phyloP scores from a whole-genome alignment of 2,888 invertebrate genomes.

The Cryptus viduatorius region DNA sequence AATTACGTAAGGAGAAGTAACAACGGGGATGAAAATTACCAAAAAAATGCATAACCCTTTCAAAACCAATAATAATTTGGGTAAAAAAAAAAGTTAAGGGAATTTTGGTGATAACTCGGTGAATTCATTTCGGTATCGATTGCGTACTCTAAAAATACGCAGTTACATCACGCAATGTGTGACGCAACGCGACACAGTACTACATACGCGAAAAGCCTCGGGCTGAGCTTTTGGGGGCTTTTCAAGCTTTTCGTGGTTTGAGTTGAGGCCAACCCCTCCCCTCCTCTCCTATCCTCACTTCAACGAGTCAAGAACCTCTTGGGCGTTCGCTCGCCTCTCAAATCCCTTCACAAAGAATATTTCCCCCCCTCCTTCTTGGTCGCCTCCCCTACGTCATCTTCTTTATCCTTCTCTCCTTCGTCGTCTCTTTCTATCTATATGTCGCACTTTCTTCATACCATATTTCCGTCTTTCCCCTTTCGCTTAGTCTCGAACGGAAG shows the following conservation, averaged over 20 bases:
- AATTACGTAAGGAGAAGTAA: neutral
- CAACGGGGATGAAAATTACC: neutral
- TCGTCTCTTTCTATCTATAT: conserved; percentile 32
- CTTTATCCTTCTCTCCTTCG: conserved; percentile 43
- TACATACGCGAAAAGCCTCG: conserved; percentile 22
- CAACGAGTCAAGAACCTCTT: conserved; percentile 78
- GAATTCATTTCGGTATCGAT: neutral
- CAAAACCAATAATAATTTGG: neutral
- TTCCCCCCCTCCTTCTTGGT: conserved; percentile 57
- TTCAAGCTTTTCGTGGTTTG: conserved; percentile 78
- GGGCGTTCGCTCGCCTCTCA: conserved; percentile 72
- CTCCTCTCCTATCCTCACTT: conserved; percentile 9
- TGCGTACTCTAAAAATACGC: neutral
- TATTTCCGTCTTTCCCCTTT: conserved; percentile 35
- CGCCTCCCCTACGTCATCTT: conserved; percentile 43
- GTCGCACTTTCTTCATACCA: conserved; percentile 35
- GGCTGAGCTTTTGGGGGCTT: conserved; percentile 76
- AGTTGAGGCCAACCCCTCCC: conserved; percentile 71
- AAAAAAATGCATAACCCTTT: neutral
- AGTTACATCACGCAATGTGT: conserved; percentile 17
- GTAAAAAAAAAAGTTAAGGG: neutral
- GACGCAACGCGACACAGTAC: conserved; percentile 11
- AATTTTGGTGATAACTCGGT: neutral
- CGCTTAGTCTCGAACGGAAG: conserved; percentile 19
- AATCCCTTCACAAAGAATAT: conserved; percentile 81